Evolutionary conservation across 1,140 invertebrate species (phyloP), one percentile per base, ranked within the genome.

Genomic region (Zaprionus nigranus): DNA sequence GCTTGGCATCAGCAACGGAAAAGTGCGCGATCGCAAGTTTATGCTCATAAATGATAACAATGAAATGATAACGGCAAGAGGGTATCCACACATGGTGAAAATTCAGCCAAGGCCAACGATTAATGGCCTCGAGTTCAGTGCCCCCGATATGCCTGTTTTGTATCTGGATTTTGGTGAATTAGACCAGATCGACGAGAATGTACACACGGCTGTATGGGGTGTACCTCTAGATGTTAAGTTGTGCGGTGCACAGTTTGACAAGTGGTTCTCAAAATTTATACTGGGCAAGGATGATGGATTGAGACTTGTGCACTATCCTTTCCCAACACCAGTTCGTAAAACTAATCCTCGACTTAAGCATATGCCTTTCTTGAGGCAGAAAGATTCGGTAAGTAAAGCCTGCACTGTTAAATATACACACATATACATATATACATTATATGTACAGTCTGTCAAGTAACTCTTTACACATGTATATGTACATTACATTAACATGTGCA

Each of bases 211-310:
- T 0, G 91, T 94, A 20, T 94, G 94, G 94, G 93, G 93, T 34
- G 92, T 93, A 70, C 64, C 92, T 0, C 90, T 95, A 5, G 82
- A 93, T 20, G 93, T 93, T 0, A 93, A 95, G 67, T 93, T 95
- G 69, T 95, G 95, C 63, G 95, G 95, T 17, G 94, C 95, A 56
- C 95, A 95, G 69, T 93, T 93, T 22, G 94, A 95, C 4, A 91
- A 91, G 12, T 96, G 95, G 95, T 87, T 95, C 61, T 95, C 95
- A 0, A 92, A 94, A 53, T 95, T 93, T 71, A 92, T 96, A 61
- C 79, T 94, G 4, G 93, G 93, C 59, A 93, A 94, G 64, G 94
- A 95, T 30, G 78, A 75, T 5, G 95, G 95, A 6, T 75, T 95
- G 1, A 92, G 94, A 61, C 81, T 96, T 22, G 94, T 94, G 1